Evolutionary conservation across 2,113 vertebrate species (phyloP), one percentile per base, ranked within the genome.

Genomic region (Cichladusa arquata): DNA sequence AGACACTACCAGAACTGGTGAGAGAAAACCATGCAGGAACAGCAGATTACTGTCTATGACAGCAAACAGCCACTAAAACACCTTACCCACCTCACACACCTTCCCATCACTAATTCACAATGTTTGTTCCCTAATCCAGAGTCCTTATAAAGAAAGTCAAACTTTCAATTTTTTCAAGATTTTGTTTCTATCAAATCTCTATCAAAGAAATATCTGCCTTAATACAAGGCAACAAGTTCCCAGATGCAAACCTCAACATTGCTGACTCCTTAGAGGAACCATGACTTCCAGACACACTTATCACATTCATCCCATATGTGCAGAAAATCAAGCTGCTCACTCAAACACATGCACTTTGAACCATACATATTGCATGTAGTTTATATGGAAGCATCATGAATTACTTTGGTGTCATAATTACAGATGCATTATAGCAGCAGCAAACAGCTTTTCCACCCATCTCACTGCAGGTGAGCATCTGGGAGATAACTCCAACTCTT

Each of bases 271-370:
- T 24, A 20, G 3, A 72, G 42, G 20, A 86, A 42, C 14, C 20
- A 36, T 1, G 2, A 61, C 33, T 19, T 71, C 44, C n/a, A 58
- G 29, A 28, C 19, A 77, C 18, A 10, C 33, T 34, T 50, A 73
- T 7, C 40, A 24, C 2, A 0, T 9, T 29, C n/a, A 65, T 12
- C 36, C 22, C 1, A 0, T 2, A 18, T 1, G 20, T 34, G 45
- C 40, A 82, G 14, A 61, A 79, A 61, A 65, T 16, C 2, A 1
- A 5, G 22, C 50, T 69, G 23, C 48, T 69, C 31, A 40, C 33
- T 44, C 53, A 50, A 42, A 11, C 33, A 71, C 53, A 36, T 4
- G 42, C 36, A 85, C n/a, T 82, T 62, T 48, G 51, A 60, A 58
- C 31, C 29, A 58, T 4, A 14, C 5, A 14, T 6, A 25, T 17